phyloP scores from a whole-genome alignment of 2,797 vertebrate species.

The Helostoma temminkii region DNA sequence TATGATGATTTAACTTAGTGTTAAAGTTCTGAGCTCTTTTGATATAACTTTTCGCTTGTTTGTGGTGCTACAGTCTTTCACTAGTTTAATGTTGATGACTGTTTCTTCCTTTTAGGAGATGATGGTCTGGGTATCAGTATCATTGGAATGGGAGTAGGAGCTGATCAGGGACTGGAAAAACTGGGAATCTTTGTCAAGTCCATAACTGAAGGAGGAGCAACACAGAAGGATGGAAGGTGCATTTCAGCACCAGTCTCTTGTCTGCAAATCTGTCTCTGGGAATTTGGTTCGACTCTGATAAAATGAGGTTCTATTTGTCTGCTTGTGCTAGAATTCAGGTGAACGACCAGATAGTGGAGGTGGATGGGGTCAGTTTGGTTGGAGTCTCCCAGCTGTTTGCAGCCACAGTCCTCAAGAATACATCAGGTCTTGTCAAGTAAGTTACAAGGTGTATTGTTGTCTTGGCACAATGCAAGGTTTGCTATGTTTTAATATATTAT shows the following conservation, averaged over 20 bases:
- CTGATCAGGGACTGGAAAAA: conserved; percentile 93
- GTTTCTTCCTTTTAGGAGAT: conserved; percentile 77
- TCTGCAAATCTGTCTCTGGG: neutral
- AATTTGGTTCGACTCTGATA: neutral
- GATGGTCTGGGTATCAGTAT: conserved; percentile 94
- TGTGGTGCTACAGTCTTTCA: neutral
- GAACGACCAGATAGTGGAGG: conserved; percentile 95
- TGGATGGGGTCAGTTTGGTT: conserved; percentile 91
- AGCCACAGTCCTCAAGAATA: conserved; percentile 93
- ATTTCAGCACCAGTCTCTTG: neutral
- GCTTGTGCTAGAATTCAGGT: conserved; percentile 86
- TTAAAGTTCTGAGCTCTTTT: neutral
- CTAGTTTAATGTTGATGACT: neutral
- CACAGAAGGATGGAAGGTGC: conserved; percentile 89
- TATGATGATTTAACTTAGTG: too few species aligned
- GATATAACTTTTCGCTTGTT: neutral
- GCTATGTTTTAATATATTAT: neutral
- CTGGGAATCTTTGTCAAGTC: conserved; percentile 95
- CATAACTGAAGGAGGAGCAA: conserved; percentile 90
- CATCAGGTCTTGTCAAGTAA: conserved; percentile 91
- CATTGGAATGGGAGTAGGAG: conserved; percentile 95
- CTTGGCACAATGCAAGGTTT: neutral
- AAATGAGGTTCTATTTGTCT: neutral
- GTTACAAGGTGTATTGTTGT: too few species aligned
- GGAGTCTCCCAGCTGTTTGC: conserved; percentile 94